Evolutionary conservation across 2,888 invertebrate species (phyloP).

Genomic region (Caenorhabditis sulstoni): DNA sequence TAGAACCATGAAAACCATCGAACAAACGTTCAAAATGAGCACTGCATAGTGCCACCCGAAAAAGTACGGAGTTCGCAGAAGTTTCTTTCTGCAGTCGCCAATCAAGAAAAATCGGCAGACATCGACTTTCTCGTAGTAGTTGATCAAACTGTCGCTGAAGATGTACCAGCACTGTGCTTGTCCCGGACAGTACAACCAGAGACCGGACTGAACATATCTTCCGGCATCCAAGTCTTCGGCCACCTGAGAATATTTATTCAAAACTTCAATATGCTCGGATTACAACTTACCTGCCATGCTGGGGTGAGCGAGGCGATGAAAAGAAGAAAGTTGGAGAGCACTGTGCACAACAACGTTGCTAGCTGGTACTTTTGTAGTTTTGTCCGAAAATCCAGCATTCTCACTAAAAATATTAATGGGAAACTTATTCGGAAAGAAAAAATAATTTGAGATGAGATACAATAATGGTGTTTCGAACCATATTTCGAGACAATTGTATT

Average conservation of each 20-base stretch:
- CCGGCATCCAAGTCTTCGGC: conserved; percentile 78
- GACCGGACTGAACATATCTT: conserved; percentile 75
- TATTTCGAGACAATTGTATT: no score
- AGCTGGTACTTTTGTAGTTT: conserved; percentile 72
- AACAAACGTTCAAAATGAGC: conserved; percentile 71
- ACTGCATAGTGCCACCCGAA: conserved; percentile 80
- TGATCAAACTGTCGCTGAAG: conserved; percentile 78
- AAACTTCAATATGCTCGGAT: not conserved
- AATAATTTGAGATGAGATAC: no score
- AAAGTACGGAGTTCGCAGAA: conserved; percentile 79
- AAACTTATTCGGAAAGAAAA: no score
- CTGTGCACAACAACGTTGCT: conserved; percentile 61
- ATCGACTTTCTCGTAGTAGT: conserved; percentile 79
- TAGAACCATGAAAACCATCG: conserved; percentile 63
- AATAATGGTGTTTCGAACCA: no score
- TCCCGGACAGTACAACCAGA: conserved; percentile 79
- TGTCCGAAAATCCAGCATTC: conserved; percentile 60
- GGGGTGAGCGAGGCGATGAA: conserved; percentile 78
- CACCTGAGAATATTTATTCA: conserved; percentile 62
- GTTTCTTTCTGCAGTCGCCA: conserved; percentile 79
- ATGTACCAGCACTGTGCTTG: conserved; percentile 76
- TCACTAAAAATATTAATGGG: not conserved
- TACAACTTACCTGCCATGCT: conserved; percentile 79
- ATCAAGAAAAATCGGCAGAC: conserved; percentile 79
- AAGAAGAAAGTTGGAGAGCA: conserved; percentile 69